Conservation (phyloP, 2,113 vertebrate genomes). For the Anarhynchus alexandrinus region DNA sequence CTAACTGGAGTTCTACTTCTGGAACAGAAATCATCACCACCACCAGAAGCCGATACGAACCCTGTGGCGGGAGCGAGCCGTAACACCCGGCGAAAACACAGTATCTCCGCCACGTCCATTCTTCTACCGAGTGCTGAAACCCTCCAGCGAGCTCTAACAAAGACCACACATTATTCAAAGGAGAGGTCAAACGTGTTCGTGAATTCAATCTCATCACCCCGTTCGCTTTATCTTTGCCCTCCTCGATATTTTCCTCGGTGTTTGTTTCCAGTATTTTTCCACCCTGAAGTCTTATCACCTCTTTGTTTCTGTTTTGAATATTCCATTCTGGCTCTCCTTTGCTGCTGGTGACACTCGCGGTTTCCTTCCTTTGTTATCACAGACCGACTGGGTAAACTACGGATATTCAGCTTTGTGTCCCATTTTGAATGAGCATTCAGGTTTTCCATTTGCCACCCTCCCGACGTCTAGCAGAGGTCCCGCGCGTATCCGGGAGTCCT, state of each 20-base stretch:
- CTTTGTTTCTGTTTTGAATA: conserved; percentile 3
- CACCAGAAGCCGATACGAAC: neutral
- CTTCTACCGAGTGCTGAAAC: neutral
- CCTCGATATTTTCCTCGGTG: neutral
- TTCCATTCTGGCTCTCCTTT: neutral
- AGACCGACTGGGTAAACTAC: neutral
- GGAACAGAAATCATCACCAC: neutral
- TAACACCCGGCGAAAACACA: neutral
- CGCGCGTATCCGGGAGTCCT: neutral
- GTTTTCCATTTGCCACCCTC: conserved; percentile 10
- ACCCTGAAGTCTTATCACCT: neutral
- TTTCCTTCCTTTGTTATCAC: conserved; percentile 51
- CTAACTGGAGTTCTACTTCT: neutral
- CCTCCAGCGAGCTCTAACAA: neutral
- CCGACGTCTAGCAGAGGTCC: neutral
- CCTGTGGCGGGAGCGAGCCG: neutral
- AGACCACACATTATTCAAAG: neutral
- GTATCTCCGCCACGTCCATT: neutral
- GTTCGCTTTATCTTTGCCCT: neutral
- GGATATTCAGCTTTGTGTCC: neutral
- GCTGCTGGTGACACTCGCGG: neutral
- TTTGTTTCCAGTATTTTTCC: conserved; percentile 16
- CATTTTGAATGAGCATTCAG: neutral
- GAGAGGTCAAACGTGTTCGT: neutral
- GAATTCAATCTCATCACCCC: conserved; percentile 10